Evolutionary conservation across 2,888 invertebrate genomes (phyloP).

Genomic region (Panopea generosa): DNA sequence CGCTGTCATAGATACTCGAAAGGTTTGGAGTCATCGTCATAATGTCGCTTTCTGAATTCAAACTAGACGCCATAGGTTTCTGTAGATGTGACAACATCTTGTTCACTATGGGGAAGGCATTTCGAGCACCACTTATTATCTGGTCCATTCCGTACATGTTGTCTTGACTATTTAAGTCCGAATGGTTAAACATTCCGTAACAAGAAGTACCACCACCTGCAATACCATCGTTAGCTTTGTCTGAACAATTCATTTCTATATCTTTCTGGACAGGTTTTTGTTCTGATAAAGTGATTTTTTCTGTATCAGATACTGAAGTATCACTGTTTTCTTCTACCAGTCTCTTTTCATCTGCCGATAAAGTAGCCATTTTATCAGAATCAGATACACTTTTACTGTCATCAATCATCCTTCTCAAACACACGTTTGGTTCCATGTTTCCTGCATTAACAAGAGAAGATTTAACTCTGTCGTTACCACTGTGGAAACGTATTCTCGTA

Average conservation of each 20-base stretch:
- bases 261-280: no score
- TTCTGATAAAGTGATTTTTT: no score
- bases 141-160: slow-evolving; percentile 20
- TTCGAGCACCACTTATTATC: slow-evolving; percentile 18
- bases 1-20: slow-evolving; percentile 40
- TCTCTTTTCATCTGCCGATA: slow-evolving; percentile 53
- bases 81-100: slow-evolving; percentile 25
- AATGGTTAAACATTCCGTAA: no score
- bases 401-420: slow-evolving; percentile 13
- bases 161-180: background rate
- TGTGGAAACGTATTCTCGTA: slow-evolving; percentile 55
- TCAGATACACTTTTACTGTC: slow-evolving; percentile 16
- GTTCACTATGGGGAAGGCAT: slow-evolving; percentile 15
- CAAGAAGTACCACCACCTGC: no score
- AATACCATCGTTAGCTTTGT: no score
- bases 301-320: slow-evolving; percentile 29
- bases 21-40: slow-evolving; percentile 25
- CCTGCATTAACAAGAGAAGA: slow-evolving; percentile 1
- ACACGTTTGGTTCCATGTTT: background rate
- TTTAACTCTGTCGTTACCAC: slow-evolving; percentile 35
- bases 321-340: slow-evolving; percentile 47
- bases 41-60: slow-evolving; percentile 41
- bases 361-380: slow-evolving; percentile 32
- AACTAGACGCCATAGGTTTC: slow-evolving; percentile 45
- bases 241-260: no score